phyloP scores from a whole-genome alignment of 2,797 vertebrate species.

The Scomberomorus guttatus region DNA sequence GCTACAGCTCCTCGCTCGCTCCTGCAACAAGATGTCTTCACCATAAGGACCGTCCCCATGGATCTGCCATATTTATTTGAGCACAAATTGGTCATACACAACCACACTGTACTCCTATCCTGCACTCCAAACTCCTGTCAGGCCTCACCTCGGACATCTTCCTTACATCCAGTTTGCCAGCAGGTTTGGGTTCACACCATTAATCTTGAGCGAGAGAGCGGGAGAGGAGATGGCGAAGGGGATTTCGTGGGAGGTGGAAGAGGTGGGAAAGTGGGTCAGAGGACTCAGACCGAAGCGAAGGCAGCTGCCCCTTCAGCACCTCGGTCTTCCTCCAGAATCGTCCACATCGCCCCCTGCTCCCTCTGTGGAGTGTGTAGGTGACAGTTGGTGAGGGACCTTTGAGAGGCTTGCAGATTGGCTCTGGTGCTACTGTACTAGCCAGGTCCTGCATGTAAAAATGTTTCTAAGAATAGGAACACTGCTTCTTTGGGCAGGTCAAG shows the following conservation, averaged over 20 bases:
- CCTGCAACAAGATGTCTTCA: conserved; percentile 66
- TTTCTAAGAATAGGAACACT: conserved; percentile 48
- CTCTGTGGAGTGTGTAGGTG: conserved; percentile 61
- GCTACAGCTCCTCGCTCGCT: conserved; percentile 49
- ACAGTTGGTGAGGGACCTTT: conserved; percentile 81
- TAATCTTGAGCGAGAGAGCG: conserved; percentile 82
- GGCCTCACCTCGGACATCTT: conserved; percentile 66
- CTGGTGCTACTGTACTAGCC: conserved; percentile 33
- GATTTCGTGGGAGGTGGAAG: conserved; percentile 66
- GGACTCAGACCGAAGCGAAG: conserved; percentile 86
- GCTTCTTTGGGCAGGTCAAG: conserved; percentile 20
- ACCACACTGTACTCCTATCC: conserved; percentile 32
- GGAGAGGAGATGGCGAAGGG: conserved; percentile 60
- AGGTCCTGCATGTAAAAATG: conserved; percentile 11
- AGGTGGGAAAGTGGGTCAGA: conserved; percentile 87
- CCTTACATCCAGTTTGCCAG: conserved; percentile 79
- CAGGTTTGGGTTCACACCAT: conserved; percentile 84
- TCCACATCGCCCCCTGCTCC: conserved; percentile 34
- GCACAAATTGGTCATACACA: conserved; percentile 47
- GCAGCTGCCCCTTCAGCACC: conserved; percentile 82
- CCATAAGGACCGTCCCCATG: conserved; percentile 63
- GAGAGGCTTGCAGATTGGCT: conserved; percentile 47
- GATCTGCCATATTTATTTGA: conserved; percentile 72
- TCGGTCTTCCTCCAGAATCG: conserved; percentile 68
- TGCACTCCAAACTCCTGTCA: conserved; percentile 72